Percentiles rank a stretch among this genome's conserved stretches.
These are phyloP conservation scores for Grammomys surdaster DNA, from an alignment of 2,113 vertebrate genomes.

Conservation along the genomic window DNA sequence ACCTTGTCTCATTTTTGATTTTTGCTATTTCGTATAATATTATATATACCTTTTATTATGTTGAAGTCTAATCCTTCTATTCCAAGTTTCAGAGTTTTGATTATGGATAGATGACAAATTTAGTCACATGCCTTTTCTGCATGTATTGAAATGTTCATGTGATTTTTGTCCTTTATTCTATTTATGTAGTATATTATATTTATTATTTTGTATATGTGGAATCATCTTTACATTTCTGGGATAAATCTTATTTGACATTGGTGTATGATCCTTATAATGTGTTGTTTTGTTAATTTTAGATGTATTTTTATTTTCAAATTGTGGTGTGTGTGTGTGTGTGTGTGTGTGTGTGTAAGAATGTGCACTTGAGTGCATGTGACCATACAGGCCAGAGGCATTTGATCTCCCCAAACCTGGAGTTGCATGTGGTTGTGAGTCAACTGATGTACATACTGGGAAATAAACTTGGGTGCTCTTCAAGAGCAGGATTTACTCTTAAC, in stretches of 20 bases:
- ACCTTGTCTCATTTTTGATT: background rate
- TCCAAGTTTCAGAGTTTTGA: background rate
- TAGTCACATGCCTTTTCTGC: background rate
- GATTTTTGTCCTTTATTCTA: background rate
- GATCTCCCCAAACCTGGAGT: background rate
- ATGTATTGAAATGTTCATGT: background rate
- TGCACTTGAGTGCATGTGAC: background rate
- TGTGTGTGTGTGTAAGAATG: background rate
- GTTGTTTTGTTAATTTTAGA: background rate
- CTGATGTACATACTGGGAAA: background rate
- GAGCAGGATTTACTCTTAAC: background rate
- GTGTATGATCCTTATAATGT: background rate
- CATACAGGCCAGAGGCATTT: background rate
- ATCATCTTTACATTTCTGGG: background rate
- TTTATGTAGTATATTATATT: background rate
- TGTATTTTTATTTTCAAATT: background rate
- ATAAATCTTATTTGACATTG: background rate
- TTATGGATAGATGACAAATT: background rate
- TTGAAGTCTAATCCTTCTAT: background rate
- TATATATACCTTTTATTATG: background rate
- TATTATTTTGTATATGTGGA: background rate
- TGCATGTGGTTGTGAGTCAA: background rate
- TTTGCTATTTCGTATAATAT: background rate
- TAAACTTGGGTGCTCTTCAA: background rate
- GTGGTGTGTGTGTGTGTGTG: background rate